phyloP scores from a whole-genome alignment of 1,140 invertebrate species.

The Rhopalosiphum maidis region DNA sequence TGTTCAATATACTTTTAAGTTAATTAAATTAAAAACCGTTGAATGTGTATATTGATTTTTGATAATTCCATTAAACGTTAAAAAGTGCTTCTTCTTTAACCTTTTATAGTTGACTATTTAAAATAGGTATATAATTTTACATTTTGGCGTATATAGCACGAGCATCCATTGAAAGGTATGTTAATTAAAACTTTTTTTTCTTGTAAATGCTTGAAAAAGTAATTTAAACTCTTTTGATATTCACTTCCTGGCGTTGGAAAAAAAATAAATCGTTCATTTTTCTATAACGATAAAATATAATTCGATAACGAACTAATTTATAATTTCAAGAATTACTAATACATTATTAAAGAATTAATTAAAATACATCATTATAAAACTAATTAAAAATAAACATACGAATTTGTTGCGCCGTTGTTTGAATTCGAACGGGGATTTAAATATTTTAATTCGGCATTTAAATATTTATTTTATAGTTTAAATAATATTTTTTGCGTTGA shows the following conservation, averaged over 20 bases:
- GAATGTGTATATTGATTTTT: constrained; percentile 23
- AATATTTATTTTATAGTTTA: constrained; percentile 47
- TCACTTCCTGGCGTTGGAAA: background rate
- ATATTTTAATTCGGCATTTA: constrained; percentile 49
- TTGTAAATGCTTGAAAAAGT: constrained; percentile 17
- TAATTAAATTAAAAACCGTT: constrained; percentile 34
- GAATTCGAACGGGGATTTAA: background rate
- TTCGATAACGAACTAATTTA: constrained; percentile 11
- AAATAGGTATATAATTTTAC: constrained; percentile 26
- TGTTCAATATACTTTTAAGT: background rate
- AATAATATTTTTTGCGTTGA: constrained; percentile 43
- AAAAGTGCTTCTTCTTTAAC: background rate
- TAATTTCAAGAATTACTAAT: constrained; percentile 17
- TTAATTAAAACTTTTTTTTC: constrained; percentile 49
- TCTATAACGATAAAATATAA: background rate
- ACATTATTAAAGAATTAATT: constrained; percentile 44
- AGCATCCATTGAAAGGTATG: constrained; percentile 6
- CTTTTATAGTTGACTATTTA: constrained; percentile 17
- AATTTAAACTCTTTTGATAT: constrained; percentile 41
- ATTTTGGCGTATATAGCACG: background rate
- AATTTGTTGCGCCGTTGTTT: constrained; percentile 34
- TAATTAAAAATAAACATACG: constrained; percentile 56
- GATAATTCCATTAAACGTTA: constrained; percentile 1
- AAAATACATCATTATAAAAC: constrained; percentile 47
- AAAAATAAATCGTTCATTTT: constrained; percentile 8